These are phyloP conservation scores for Thomomys bottae DNA, from an alignment of 2,113 vertebrate genomes.

Conservation along the genomic window DNA sequence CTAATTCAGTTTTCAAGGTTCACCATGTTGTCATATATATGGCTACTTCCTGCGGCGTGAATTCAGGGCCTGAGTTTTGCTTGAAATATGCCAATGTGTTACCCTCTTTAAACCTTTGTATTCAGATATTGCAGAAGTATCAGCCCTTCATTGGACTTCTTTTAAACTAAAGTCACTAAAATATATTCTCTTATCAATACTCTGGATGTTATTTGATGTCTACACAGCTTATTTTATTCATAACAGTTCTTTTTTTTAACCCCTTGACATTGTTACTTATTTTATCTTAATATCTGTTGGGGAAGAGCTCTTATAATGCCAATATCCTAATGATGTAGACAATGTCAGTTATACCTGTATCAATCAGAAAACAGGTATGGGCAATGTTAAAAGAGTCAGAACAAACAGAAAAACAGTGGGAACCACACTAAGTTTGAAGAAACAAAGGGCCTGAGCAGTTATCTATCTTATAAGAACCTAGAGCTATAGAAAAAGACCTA, in stretches of 20 bases:
- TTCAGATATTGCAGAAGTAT: constrained; percentile 16
- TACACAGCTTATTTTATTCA: background rate
- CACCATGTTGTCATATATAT: background rate
- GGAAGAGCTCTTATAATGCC: constrained; percentile 9
- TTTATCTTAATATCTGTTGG: background rate
- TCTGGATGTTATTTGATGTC: background rate
- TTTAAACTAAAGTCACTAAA: background rate
- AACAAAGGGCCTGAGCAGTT: background rate
- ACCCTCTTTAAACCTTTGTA: background rate
- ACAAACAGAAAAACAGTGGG: too few relatives aligned
- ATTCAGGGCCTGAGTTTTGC: background rate
- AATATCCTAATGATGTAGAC: background rate
- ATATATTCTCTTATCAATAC: background rate
- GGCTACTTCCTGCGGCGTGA: too few relatives aligned
- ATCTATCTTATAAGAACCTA: background rate
- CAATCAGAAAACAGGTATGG: background rate
- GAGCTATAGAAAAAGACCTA: background rate
- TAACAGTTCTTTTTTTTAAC: background rate
- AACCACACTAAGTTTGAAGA: background rate
- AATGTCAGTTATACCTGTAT: background rate
- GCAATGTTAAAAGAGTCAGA: background rate
- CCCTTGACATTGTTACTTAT: background rate
- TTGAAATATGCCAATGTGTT: background rate
- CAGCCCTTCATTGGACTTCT: background rate
- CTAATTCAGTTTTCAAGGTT: background rate